Evolutionary conservation across 2,888 invertebrate genomes (phyloP), one percentile per base, ranked within the genome.

Genomic region (Andrena trimmerana): DNA sequence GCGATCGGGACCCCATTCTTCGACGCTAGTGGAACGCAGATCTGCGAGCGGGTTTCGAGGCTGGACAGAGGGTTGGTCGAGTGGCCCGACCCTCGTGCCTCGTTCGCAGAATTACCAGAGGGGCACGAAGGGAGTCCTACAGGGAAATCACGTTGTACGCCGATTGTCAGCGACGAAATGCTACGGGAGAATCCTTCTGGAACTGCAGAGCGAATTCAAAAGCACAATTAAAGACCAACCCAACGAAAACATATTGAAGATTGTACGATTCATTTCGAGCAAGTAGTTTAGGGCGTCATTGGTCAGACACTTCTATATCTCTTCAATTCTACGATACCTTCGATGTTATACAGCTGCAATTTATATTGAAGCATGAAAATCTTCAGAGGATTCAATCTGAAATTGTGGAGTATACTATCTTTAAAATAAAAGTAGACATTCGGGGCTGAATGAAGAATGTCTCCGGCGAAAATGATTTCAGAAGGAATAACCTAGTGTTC

Each of bases 11-110:
- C 31, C 42, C 42, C 59, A 27, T 2, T 57, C 13, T 31, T 20
- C 48, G 16, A 24, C 66, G 63, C 77, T 77, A 87, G 42, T 79
- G 76, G 83, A 80, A 89, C 81, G 89, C 86, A 83, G 86, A 86
- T 89, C 84, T 33, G 80, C 72, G 84, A 65, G 71, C 79, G 81
- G 52, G 4, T 42, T 80, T 78, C 76, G 85, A 65, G 59, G 52
- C 80, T 73, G 75, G 68, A 65, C 24, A 20, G 29, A 57, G 73
- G 74, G 83, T 67, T 60, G 50, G 63, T 78, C 62, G 71, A 73
- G 52, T 71, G 52, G 36, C 52, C 72, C 74, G 70, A 72, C 71
- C 73, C 71, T 81, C 62, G 66, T 71, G 75, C 72, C 77, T 84
- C 84, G 65, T 81, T 86, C 69, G 72, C 70, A 60, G 50, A 76